Conservation (phyloP, 2,797 vertebrate genomes). For the Dryobates pubescens region DNA sequence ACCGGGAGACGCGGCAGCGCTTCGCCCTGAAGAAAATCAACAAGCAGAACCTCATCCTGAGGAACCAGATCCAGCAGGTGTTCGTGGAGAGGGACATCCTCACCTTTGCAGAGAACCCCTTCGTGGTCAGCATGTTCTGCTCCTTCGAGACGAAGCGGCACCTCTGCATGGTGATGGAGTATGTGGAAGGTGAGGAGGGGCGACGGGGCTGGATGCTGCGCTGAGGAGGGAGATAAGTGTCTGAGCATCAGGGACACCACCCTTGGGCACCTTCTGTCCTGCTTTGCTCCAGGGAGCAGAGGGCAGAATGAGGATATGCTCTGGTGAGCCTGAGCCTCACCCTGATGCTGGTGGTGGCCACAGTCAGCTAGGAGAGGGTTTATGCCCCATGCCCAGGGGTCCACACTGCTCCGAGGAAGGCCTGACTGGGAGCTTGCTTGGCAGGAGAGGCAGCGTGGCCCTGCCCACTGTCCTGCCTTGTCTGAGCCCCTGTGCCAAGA, state of each 20-base stretch:
- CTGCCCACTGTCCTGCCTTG: neutral
- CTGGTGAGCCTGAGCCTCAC: neutral
- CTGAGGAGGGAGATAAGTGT: neutral
- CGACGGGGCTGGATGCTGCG: rapidly evolving
- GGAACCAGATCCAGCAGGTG: constrained; percentile 98
- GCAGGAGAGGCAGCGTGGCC: neutral
- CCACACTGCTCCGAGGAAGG: neutral
- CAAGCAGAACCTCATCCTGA: constrained; percentile 95
- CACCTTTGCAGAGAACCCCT: constrained; percentile 97
- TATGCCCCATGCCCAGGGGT: rapidly evolving
- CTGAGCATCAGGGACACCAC: neutral
- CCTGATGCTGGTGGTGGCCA: neutral
- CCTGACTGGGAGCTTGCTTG: neutral
- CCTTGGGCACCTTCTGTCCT: neutral
- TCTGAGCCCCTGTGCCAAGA: neutral
- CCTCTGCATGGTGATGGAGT: constrained; percentile 99
- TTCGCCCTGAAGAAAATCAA: constrained; percentile 99
- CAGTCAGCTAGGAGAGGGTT: rapidly evolving
- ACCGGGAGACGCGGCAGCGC: constrained; percentile 92
- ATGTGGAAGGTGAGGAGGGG: constrained; percentile 89
- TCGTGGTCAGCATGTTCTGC: constrained; percentile 98
- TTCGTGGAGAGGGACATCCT: constrained; percentile 98
- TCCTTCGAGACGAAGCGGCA: constrained; percentile 95
- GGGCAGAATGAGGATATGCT: neutral
- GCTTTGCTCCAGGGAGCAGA: neutral